phyloP scores from a whole-genome alignment of 2,888 invertebrate genomes.

The Chorisops tibialis region DNA sequence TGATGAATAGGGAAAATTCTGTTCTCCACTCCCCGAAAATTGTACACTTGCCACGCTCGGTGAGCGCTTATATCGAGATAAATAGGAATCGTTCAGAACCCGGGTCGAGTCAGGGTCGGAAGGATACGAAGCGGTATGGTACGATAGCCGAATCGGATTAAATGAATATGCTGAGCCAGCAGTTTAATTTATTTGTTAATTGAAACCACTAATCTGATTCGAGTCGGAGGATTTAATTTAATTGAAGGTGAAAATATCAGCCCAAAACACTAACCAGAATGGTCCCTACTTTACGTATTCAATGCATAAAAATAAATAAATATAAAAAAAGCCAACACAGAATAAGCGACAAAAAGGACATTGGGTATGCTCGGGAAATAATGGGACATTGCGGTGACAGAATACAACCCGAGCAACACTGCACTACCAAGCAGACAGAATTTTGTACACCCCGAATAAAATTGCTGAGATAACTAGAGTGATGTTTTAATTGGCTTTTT shows the following conservation, averaged over 20 bases:
- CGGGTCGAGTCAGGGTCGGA: too few relatives aligned
- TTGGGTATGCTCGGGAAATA: neutral
- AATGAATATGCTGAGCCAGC: conserved; percentile 26
- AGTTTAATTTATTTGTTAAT: conserved; percentile 33
- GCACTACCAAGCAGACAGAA: too few relatives aligned
- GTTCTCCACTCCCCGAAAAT: neutral
- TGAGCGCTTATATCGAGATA: too few relatives aligned
- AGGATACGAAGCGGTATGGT: neutral
- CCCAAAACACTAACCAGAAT: neutral
- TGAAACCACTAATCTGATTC: conserved; percentile 32
- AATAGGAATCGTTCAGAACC: too few relatives aligned
- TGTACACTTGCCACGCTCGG: neutral
- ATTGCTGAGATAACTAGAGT: neutral
- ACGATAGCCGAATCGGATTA: conserved; percentile 17
- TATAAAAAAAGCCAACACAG: conserved; percentile 7
- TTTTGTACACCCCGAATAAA: neutral
- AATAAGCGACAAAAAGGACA: conserved; percentile 2
- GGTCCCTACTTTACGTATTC: neutral
- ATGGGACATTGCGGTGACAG: neutral
- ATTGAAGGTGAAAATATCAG: conserved; percentile 25
- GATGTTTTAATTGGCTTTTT: conserved; percentile 19
- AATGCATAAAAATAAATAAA: conserved; percentile 2
- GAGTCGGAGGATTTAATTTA: conserved; percentile 30
- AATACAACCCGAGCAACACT: neutral
- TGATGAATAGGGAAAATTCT: neutral